Percentiles rank a stretch among this genome's conserved stretches.
Conservation (phyloP, 2,113 vertebrate genomes). For the Oreochromis niloticus region DNA sequence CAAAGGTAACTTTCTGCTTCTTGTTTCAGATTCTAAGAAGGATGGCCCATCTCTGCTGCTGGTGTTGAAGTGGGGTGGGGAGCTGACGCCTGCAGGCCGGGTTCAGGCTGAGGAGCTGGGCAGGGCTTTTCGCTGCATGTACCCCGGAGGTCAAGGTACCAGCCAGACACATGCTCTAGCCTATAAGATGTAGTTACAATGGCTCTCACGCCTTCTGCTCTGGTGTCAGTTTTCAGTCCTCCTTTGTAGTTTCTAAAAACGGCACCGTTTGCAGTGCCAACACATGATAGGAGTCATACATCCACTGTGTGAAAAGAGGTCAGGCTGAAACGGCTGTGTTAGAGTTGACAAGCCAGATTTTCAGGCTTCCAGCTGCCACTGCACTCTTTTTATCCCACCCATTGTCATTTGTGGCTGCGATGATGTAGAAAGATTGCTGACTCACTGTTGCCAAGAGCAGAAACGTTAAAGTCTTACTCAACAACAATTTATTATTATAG, state of each 20-base stretch:
- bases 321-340: not conserved
- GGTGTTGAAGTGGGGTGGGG: constrained; percentile 94
- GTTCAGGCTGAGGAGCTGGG: constrained; percentile 97
- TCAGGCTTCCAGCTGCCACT: not conserved
- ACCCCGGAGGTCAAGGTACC: constrained; percentile 95
- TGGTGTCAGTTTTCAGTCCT: not conserved
- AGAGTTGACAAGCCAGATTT: not conserved
- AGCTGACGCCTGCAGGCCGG: constrained; percentile 90
- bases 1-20: not conserved
- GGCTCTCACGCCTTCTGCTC: not conserved
- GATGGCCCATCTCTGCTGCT: constrained; percentile 84
- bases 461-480: not conserved
- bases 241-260: not conserved
- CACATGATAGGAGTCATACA: not conserved
- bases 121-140: constrained; percentile 96
- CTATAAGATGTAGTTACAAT: not conserved
- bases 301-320: not conserved
- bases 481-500: not conserved
- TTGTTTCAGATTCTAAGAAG: constrained; percentile 73
- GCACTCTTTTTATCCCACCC: not conserved
- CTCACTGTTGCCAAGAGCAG: not conserved
- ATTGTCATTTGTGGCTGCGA: not conserved
- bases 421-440: not conserved
- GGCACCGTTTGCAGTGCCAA: not conserved
- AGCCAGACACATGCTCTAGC: not conserved